Evolutionary conservation across 2,113 vertebrate genomes (phyloP).

Genomic region (Myotis brandtii): DNA sequence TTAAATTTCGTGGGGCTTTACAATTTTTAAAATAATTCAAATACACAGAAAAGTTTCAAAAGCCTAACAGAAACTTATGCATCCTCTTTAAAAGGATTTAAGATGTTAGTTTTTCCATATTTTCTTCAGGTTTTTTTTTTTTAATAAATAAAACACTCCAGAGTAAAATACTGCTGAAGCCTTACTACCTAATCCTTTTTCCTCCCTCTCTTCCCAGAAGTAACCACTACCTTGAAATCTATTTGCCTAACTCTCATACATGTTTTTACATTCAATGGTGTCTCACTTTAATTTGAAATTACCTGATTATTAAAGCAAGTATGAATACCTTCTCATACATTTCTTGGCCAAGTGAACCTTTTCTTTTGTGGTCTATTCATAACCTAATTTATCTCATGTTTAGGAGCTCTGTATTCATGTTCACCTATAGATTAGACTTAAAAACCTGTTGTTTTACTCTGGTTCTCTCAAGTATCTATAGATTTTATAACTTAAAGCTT

Average conservation of each 20-base stretch:
- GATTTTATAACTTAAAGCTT: neutral
- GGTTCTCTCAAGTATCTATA: neutral
- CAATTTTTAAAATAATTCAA: neutral
- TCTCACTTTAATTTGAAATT: neutral
- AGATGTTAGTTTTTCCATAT: neutral
- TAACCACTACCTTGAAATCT: neutral
- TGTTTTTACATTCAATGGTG: neutral
- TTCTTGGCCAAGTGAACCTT: neutral
- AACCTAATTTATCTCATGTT: neutral
- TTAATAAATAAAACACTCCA: neutral
- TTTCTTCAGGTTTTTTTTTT: neutral
- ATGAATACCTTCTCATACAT: neutral
- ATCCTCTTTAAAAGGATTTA: neutral
- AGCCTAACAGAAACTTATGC: neutral
- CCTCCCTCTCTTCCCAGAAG: neutral
- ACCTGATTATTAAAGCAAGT: neutral
- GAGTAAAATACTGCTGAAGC: neutral
- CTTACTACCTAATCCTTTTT: neutral
- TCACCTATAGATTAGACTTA: neutral
- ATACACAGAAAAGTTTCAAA: neutral
- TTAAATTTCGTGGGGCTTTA: neutral
- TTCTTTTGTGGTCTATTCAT: neutral
- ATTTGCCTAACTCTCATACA: neutral
- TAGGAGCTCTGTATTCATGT: neutral
- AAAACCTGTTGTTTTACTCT: conserved; percentile 7